phyloP scores from a whole-genome alignment of 2,113 vertebrate species.

The Python bivittatus region DNA sequence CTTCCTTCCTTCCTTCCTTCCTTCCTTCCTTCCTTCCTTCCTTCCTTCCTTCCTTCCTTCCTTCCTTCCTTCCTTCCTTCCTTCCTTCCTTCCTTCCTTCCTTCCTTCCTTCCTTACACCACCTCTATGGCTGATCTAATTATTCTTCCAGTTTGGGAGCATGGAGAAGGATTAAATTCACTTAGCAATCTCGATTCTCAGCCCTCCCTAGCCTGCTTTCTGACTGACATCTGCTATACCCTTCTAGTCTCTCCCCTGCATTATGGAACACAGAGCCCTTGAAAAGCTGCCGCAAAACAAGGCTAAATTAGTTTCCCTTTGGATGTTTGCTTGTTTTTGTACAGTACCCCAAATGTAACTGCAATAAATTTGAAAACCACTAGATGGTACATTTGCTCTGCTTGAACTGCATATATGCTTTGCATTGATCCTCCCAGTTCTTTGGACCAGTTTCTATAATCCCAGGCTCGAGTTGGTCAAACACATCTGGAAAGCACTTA shows the following conservation, averaged over 20 bases:
- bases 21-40: background rate
- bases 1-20: no score
- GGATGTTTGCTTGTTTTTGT: background rate
- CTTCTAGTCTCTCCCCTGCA: background rate
- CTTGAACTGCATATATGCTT: background rate
- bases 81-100: no score
- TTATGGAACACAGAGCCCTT: background rate
- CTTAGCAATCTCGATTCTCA: background rate
- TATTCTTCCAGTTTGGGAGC: background rate
- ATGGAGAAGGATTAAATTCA: background rate
- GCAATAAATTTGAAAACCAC: constrained; percentile 2
- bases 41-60: background rate
- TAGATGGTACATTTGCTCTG: constrained; percentile 61
- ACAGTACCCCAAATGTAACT: accelerated
- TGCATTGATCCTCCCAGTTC: background rate
- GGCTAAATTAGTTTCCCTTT: background rate
- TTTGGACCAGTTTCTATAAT: background rate
- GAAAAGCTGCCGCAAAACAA: background rate
- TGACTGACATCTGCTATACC: background rate
- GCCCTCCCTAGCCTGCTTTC: background rate
- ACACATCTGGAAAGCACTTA: background rate
- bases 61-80: no score
- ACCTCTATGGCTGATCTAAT: background rate
- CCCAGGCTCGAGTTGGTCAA: background rate
- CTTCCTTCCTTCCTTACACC: background rate